phyloP scores from a whole-genome alignment of 2,113 vertebrate species.

The Trochalopteron elliotii region DNA sequence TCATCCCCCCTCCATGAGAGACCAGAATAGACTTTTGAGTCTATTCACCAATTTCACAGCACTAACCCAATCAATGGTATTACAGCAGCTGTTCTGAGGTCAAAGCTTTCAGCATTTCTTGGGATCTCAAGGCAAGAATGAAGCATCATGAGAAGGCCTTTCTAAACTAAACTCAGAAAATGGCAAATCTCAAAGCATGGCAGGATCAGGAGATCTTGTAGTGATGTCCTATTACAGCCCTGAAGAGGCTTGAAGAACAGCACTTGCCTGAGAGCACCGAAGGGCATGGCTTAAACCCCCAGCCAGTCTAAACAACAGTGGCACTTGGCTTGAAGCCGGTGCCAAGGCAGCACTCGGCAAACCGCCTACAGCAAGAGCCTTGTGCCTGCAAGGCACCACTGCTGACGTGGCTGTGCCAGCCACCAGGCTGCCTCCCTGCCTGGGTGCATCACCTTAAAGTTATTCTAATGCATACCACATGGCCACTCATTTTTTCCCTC shows the following conservation, averaged over 20 bases:
- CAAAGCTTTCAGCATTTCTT: neutral
- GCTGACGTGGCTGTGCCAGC: neutral
- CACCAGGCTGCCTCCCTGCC: neutral
- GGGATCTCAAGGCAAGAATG: neutral
- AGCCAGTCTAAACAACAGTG: fast-evolving
- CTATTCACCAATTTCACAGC: neutral
- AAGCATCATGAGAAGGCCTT: neutral
- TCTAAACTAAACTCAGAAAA: neutral
- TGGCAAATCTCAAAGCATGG: neutral
- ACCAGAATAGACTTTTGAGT: neutral
- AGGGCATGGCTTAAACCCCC: fast-evolving
- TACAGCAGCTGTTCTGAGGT: neutral
- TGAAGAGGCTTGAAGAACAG: neutral
- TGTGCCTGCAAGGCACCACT: neutral
- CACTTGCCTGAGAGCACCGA: neutral
- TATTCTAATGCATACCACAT: neutral
- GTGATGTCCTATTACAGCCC: neutral
- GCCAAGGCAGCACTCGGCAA: neutral
- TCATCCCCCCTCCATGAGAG: neutral
- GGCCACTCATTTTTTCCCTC: neutral
- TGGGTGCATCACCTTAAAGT: neutral
- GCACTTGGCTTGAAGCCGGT: fast-evolving
- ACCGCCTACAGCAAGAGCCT: neutral
- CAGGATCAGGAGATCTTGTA: neutral
- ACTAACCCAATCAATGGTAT: too few species aligned